These are phyloP conservation scores for Drosophila rhopaloa DNA, from an alignment of 1,140 invertebrate species.

Conservation along the genomic window DNA sequence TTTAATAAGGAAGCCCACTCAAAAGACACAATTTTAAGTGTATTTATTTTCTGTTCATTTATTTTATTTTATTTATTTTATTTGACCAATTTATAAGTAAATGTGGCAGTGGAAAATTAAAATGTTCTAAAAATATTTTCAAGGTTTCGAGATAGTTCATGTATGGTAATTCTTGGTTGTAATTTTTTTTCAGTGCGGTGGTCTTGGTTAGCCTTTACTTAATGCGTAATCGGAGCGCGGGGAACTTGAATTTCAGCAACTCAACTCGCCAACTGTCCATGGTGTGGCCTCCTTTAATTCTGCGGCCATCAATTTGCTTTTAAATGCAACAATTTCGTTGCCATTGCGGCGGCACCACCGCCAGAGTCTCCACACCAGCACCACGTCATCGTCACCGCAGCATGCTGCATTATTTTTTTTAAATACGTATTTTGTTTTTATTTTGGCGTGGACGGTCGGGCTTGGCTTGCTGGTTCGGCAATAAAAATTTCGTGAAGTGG, in stretches of 20 bases:
- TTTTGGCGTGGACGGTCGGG: constrained; percentile 22
- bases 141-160: background rate
- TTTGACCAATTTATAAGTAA: no score
- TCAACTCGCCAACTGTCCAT: constrained; percentile 41
- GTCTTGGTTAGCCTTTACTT: constrained; percentile 60
- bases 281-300: constrained; percentile 81
- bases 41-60: background rate
- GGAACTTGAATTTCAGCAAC: constrained; percentile 71
- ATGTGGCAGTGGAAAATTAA: background rate
- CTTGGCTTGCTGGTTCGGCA: constrained; percentile 50
- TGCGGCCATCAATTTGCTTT: constrained; percentile 84
- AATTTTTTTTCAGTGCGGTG: constrained; percentile 21
- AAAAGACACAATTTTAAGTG: no score
- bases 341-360: constrained; percentile 56
- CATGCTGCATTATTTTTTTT: constrained; percentile 57
- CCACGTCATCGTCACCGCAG: constrained; percentile 71
- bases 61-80: no score
- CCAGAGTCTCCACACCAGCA: constrained; percentile 7
- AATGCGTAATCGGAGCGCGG: constrained; percentile 61
- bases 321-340: constrained; percentile 83
- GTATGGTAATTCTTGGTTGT: background rate
- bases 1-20: no score
- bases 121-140: background rate
- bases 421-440: constrained; percentile 43
- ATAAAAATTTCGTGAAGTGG: constrained; percentile 83